Evolutionary conservation across 2,797 vertebrate genomes (phyloP).

Genomic region (Pseudochirops cupreus): DNA sequence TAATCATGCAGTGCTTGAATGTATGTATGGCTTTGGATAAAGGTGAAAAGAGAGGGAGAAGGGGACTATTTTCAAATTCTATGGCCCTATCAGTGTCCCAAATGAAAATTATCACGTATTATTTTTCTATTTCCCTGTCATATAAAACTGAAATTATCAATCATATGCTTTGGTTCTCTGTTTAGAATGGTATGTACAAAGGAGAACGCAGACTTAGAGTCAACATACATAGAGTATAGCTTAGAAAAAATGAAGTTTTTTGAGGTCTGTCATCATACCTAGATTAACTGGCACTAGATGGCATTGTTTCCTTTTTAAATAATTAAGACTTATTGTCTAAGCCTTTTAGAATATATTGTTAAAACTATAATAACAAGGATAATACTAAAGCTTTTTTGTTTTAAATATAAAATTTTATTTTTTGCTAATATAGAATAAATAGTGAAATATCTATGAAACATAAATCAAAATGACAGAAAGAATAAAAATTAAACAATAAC

Average conservation of each 20-base stretch:
- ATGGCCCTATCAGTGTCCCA: slow-evolving; percentile 10
- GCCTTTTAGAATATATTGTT: slow-evolving; percentile 15
- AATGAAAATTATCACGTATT: background rate
- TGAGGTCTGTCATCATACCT: background rate
- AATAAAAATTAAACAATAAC: slow-evolving; percentile 43
- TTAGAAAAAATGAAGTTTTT: background rate
- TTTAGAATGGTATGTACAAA: background rate
- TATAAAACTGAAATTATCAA: background rate
- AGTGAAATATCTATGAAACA: background rate
- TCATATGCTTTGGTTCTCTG: slow-evolving; percentile 22
- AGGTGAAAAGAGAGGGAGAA: background rate
- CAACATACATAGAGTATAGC: background rate
- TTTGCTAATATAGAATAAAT: slow-evolving; percentile 2
- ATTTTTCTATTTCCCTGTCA: background rate
- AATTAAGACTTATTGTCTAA: background rate
- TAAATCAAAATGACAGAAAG: slow-evolving; percentile 19
- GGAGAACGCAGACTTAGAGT: background rate
- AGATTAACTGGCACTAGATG: slow-evolving; percentile 8
- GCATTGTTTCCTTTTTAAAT: background rate
- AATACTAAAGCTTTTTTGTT: slow-evolving; percentile 25
- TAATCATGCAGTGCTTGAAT: background rate
- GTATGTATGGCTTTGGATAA: background rate
- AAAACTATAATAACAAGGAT: background rate
- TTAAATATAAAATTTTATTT: slow-evolving; percentile 4
- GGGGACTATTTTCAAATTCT: background rate